Percentiles rank a stretch among this genome's conserved stretches.
These are phyloP conservation scores for Agelastica alni DNA, from an alignment of 2,888 invertebrate species.

Conservation along the genomic window DNA sequence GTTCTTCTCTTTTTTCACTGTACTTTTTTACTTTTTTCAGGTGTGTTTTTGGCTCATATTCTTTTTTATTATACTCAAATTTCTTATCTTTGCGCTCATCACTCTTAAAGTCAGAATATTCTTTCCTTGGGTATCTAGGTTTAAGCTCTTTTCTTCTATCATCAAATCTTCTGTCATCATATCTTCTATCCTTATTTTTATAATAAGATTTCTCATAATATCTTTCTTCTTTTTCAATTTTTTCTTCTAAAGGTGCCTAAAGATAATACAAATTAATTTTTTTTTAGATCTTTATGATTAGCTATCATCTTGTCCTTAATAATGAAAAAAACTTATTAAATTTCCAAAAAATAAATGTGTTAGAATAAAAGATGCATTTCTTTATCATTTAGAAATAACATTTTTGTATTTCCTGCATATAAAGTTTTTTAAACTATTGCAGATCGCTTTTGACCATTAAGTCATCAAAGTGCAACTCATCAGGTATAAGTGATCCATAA, in stretches of 20 bases:
- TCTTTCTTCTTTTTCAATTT: conserved; percentile 40
- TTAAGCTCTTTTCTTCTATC: conserved; percentile 47
- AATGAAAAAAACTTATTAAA: no score
- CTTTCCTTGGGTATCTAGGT: conserved; percentile 46
- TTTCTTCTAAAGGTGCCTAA: conserved; percentile 13
- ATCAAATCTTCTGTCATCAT: conserved; percentile 49
- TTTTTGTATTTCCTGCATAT: no score
- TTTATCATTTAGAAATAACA: no score
- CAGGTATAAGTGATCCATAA: no score
- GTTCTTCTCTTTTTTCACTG: conserved; percentile 55
- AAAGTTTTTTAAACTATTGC: no score
- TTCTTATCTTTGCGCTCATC: conserved; percentile 37
- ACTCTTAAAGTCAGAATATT: conserved; percentile 44
- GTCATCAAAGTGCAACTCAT: no score
- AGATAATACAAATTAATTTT: background rate
- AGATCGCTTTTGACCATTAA: no score
- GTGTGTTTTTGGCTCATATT: conserved; percentile 38
- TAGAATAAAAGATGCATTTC: no score
- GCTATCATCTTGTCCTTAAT: no score
- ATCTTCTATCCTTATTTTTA: conserved; percentile 46
- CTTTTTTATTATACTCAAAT: conserved; percentile 27
- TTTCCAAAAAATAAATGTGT: no score
- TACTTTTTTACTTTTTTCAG: conserved; percentile 52
- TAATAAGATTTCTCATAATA: conserved; percentile 39
- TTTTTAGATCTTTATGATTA: no score